Base-by-base conservation (phyloP, 2,113 vertebrate genomes). In the Hemichromis elongatus region DNA sequence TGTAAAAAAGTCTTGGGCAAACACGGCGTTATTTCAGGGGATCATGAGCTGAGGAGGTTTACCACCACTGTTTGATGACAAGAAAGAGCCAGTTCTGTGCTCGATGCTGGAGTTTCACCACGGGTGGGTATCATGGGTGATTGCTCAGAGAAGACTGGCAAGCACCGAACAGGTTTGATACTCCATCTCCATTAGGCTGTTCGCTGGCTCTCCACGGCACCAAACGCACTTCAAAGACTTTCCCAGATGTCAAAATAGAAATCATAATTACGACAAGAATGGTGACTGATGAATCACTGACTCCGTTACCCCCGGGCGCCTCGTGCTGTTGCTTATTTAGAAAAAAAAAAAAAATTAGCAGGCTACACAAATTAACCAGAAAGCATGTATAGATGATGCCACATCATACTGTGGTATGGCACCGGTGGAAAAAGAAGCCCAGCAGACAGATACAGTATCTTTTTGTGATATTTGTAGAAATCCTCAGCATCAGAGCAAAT, bases 181-280 rank as follows among this genome's bases (percentile, higher is more conserved):
- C 80, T 84, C 77, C 3, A 26, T 87, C 89, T 89, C 87, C 86
- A 84, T 86, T 82, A 87, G 85, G 61, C 77, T 89, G 45, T 42
- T 89, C 35, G 56, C 47, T 8, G 66, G 79, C 55, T 75, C 70
- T 93, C 83, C 52, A 54, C 45, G 10, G 80, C 79, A 82, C 81
- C 79, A 79, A 88, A 86, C 87, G 21, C 87, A 87, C 90, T 89
- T 88, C 87, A 88, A 88, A 92, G 90, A 85, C 85, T 90, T 83
- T 37, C 83, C 68, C 86, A 80, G 66, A 89, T 86, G 79, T 92
- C 83, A 85, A 91, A 92, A 91, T 87, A 90, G 89, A 86, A 92
- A 84, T 89, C 83, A 82, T 91, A 89, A 91, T 94, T 77, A 89
- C 61, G 66, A 90, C 70, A 89, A 88, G 82, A 94, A 92, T 88